Evolutionary conservation across 2,888 invertebrate species (phyloP).

Genomic region (Julus scanicus): DNA sequence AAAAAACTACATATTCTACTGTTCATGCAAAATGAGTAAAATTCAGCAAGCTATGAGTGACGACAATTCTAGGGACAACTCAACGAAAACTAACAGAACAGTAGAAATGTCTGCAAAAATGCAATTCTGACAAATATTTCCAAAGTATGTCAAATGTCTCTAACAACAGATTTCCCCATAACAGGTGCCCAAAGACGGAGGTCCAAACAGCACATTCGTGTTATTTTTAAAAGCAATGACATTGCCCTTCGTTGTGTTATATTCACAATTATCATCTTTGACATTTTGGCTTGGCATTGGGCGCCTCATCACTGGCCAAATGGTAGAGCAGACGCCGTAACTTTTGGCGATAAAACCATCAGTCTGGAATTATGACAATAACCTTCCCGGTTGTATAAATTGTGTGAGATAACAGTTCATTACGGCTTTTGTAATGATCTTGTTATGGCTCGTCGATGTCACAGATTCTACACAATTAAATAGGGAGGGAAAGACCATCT

Average conservation of each 20-base stretch:
- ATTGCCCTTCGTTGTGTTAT: neutral
- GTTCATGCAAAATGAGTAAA: too few species aligned
- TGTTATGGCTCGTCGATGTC: constrained; percentile 46
- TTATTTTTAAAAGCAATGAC: neutral
- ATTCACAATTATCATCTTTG: neutral
- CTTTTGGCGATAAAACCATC: constrained; percentile 50
- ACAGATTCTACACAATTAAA: constrained; percentile 36
- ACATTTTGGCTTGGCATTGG: constrained; percentile 23
- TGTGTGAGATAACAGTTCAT: constrained; percentile 50
- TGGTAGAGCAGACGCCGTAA: neutral
- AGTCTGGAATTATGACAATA: constrained; percentile 53
- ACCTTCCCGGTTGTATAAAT: constrained; percentile 51
- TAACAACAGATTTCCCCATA: neutral
- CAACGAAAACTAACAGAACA: too few species aligned
- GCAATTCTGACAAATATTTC: too few species aligned
- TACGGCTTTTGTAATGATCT: constrained; percentile 52
- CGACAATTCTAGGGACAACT: too few species aligned
- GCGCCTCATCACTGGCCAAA: neutral
- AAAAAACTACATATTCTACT: too few species aligned
- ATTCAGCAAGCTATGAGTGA: too few species aligned
- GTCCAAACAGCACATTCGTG: neutral
- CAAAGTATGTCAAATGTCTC: neutral
- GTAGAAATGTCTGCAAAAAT: too few species aligned
- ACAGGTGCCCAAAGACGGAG: constrained; percentile 7
- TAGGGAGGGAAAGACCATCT: constrained; percentile 26